Percentiles rank a stretch among this genome's conserved stretches.
Conservation (phyloP, 2,888 invertebrate species). For the Dynastes grantii region DNA sequence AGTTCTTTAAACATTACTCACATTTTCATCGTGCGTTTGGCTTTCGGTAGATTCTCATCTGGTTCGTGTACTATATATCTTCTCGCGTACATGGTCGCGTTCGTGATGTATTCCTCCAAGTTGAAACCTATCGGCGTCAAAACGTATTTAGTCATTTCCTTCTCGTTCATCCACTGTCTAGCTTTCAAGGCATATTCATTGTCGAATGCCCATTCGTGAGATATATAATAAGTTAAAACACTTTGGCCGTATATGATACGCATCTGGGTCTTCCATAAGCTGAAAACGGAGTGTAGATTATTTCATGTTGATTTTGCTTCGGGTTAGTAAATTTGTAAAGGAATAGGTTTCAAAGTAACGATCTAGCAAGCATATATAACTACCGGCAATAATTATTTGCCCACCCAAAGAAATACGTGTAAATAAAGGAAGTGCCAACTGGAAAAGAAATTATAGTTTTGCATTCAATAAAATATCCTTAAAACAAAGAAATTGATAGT, state of each 20-base stretch:
- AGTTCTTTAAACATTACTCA: neutral
- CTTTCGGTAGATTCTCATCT: constrained; percentile 86
- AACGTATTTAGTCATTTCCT: constrained; percentile 79
- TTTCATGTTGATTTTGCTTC: no score
- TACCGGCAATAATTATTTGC: no score
- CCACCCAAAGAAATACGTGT: no score
- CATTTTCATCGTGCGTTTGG: constrained; percentile 63
- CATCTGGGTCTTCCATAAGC: constrained; percentile 86
- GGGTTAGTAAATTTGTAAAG: no score
- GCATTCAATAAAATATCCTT: no score
- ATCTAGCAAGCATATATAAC: no score
- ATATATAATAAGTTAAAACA: constrained; percentile 93
- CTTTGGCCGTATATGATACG: constrained; percentile 90
- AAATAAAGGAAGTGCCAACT: no score
- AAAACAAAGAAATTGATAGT: no score
- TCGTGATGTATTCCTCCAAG: constrained; percentile 85
- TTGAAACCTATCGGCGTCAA: constrained; percentile 82
- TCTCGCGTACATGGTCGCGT: constrained; percentile 86
- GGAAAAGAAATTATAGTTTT: no score
- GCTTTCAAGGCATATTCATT: constrained; percentile 78
- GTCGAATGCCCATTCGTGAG: constrained; percentile 92
- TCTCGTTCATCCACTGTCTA: constrained; percentile 76
- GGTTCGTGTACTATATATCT: constrained; percentile 87
- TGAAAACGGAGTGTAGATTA: constrained; percentile 63
- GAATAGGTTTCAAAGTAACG: no score